Percentiles rank a stretch among this genome's conserved stretches.
Conservation (phyloP, 1,140 invertebrate genomes). For the Campoletis sonorensis region DNA sequence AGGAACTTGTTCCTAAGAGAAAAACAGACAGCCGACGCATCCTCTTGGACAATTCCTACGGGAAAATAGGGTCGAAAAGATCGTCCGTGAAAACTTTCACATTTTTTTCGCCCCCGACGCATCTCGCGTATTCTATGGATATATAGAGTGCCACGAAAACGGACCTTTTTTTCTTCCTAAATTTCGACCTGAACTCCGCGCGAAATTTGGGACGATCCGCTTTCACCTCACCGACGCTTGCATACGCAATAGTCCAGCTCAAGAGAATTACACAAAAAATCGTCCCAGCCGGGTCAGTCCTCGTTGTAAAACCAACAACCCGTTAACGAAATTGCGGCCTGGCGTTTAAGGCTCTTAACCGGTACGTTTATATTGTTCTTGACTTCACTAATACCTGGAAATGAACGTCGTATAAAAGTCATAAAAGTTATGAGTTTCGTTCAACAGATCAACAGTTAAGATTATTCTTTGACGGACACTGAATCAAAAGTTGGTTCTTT, state of each 20-base stretch:
- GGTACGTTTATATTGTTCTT: background rate
- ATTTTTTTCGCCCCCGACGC: conserved; percentile 64
- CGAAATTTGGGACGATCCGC: conserved; percentile 47
- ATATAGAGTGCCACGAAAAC: conserved; percentile 40
- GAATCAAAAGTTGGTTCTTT: conserved; percentile 20
- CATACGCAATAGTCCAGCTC: conserved; percentile 6
- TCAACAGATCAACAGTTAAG: conserved; percentile 10
- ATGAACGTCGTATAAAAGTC: conserved; percentile 32
- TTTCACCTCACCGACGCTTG: conserved; percentile 46
- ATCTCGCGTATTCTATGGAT: conserved; percentile 7
- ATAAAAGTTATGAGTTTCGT: conserved; percentile 44
- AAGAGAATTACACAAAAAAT: conserved; percentile 13
- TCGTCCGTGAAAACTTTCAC: conserved; percentile 67
- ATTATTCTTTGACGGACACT: conserved; percentile 6
- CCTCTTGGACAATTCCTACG: conserved; percentile 21
- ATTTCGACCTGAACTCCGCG: conserved; percentile 43
- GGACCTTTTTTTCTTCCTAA: conserved; percentile 57
- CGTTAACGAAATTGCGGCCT: conserved; percentile 28
- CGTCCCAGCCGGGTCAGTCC: conserved; percentile 24
- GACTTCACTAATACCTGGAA: conserved; percentile 15
- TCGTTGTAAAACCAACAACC: conserved; percentile 29
- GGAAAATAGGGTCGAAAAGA: conserved; percentile 36
- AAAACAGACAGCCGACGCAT: conserved; percentile 14
- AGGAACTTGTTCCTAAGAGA: background rate
- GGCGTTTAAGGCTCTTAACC: background rate